phyloP scores from a whole-genome alignment of 53 echinoderm and acorn worm genomes.

The Pentamera pediparva region DNA sequence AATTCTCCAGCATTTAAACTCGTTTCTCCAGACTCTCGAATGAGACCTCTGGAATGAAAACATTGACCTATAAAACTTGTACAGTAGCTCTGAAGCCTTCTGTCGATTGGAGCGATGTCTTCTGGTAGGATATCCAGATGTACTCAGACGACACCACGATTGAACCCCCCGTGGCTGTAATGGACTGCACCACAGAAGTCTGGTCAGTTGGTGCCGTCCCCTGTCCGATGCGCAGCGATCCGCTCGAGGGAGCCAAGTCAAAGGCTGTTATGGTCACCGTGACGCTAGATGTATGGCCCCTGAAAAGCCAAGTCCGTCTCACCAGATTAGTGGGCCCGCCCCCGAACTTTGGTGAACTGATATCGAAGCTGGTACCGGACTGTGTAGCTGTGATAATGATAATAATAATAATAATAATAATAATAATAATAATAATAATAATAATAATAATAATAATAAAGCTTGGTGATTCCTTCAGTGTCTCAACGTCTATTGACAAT shows the following conservation, averaged over 20 bases:
- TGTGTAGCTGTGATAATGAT: not conserved
- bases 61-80: not conserved
- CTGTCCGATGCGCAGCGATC: not conserved
- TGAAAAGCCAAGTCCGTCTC: not conserved
- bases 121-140: not conserved
- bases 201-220: not conserved
- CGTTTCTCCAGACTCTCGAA: too few species aligned
- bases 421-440: too few species aligned
- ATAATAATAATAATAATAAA: too few species aligned
- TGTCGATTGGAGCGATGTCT: not conserved
- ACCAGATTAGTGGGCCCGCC: not conserved
- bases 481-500: too few species aligned
- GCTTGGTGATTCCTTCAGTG: too few species aligned
- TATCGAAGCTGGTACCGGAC: not conserved
- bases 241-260: not conserved
- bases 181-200: not conserved
- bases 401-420: too few species aligned
- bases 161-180: not conserved
- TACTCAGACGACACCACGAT: not conserved
- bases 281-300: not conserved
- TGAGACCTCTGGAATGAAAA: too few species aligned
- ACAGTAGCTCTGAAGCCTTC: not conserved
- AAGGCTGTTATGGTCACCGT: not conserved
- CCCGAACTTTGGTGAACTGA: not conserved
- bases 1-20: too few species aligned